Percentiles rank a stretch among this genome's conserved stretches.
phyloP scores from a whole-genome alignment of 2,113 vertebrate species.

The Gavia stellata region DNA sequence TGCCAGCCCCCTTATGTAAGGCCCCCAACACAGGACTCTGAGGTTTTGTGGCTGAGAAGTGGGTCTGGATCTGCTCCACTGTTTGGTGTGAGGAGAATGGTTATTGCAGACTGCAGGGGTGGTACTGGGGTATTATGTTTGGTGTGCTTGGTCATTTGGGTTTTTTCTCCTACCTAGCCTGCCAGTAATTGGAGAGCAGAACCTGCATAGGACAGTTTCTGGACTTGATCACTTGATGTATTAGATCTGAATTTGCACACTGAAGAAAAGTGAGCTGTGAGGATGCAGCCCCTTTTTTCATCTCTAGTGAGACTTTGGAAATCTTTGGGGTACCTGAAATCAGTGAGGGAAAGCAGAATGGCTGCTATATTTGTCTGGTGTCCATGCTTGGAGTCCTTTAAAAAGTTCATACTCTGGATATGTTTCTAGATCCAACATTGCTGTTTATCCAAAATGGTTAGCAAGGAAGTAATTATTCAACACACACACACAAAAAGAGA shows the following conservation, averaged over 20 bases:
- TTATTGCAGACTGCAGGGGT: background rate
- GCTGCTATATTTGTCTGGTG: background rate
- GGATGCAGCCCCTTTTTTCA: background rate
- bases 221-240: background rate
- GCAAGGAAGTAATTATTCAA: background rate
- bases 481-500: background rate
- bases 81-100: background rate
- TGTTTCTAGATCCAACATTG: background rate
- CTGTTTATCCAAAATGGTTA: background rate
- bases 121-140: background rate
- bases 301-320: background rate
- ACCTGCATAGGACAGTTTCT: background rate
- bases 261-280: background rate
- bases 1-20: background rate
- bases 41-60: background rate
- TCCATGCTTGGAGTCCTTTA: background rate
- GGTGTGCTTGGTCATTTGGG: accelerated
- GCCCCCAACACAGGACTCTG: background rate
- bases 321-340: background rate
- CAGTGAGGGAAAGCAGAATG: background rate
- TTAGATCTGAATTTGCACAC: background rate
- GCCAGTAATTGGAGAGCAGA: background rate
- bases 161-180: background rate
- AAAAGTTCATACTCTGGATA: background rate
- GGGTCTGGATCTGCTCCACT: background rate